Conservation (phyloP, 2,113 vertebrate genomes). For the Sus scrofa region T2T-Sscrofa CM000814.6:70556001-70556500, state of each 20-base stretch:
- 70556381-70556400: neutral
- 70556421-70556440: neutral
- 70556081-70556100: neutral
- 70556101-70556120: neutral
- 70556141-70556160: constrained; percentile 20
- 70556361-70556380: neutral
- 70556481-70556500: neutral
- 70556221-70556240: neutral
- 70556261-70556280: neutral
- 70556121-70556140: neutral
- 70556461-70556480: neutral
- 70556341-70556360: neutral
- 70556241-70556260: neutral
- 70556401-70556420: neutral
- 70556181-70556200: neutral
- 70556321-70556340: constrained; percentile 10
- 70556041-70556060: neutral
- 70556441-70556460: neutral
- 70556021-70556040: neutral
- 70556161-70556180: neutral
- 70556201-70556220: neutral
- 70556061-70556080: neutral
- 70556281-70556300: neutral
- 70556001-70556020: neutral
- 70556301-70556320: neutral